Percentiles rank a stretch among this genome's conserved stretches.
These are phyloP conservation scores for Hoplostethus mediterraneus DNA, from an alignment of 2,797 vertebrate genomes.

Conservation along the genomic window DNA sequence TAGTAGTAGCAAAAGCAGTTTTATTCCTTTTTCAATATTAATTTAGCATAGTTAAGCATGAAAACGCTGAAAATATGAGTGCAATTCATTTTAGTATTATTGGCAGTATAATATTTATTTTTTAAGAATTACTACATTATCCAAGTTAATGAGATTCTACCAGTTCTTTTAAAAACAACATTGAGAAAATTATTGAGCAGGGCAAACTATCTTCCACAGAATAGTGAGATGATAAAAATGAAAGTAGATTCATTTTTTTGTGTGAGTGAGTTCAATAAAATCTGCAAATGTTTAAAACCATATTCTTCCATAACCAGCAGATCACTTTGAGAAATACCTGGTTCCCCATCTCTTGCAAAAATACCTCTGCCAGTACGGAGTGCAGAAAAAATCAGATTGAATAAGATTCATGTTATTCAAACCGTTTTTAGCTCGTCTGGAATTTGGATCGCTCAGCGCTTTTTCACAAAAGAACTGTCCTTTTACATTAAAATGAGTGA, in stretches of 20 bases:
- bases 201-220: neutral
- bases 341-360: conserved; percentile 44
- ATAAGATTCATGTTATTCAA: conserved; percentile 75
- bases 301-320: conserved; percentile 18
- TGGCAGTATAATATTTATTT: neutral
- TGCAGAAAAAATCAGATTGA: conserved; percentile 69
- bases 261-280: conserved; percentile 46
- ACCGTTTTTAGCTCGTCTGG: conserved; percentile 56
- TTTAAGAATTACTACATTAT: conserved; percentile 9
- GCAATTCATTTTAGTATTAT: neutral
- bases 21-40: no score
- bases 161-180: no score
- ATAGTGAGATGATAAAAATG: conserved; percentile 6
- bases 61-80: no score
- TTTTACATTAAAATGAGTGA: conserved; percentile 84
- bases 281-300: conserved; percentile 36
- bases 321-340: conserved; percentile 49
- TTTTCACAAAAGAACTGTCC: conserved; percentile 88
- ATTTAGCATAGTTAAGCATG: no score
- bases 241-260: neutral
- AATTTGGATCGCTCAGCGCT: conserved; percentile 82
- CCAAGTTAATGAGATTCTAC: neutral
- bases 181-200: neutral
- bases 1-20: no score
- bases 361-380: conserved; percentile 41